Conservation (phyloP, 2,113 vertebrate species). For the Otocyon megalotis region DNA sequence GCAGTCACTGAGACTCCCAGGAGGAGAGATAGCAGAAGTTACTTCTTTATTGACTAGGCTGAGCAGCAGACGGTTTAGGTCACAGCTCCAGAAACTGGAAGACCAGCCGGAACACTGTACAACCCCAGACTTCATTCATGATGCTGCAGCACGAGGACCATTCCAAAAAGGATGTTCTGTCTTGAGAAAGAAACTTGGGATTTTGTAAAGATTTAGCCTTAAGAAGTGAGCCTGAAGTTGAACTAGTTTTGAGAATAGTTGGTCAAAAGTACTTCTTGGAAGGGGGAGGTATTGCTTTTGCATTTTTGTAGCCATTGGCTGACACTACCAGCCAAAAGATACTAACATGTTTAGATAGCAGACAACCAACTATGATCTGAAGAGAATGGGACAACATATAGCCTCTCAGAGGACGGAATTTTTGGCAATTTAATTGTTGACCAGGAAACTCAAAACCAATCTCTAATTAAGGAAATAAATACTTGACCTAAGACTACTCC, state of each 20-base stretch:
- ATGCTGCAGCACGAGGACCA: not conserved
- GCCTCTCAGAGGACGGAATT: not conserved
- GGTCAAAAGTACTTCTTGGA: not conserved
- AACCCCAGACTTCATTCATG: not conserved
- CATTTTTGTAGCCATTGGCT: not conserved
- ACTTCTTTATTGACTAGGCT: not conserved
- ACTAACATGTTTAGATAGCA: not conserved
- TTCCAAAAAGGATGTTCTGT: not conserved
- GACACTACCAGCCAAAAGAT: not conserved
- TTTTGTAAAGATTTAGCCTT: not conserved
- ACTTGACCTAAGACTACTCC: not conserved
- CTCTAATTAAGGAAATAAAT: not conserved
- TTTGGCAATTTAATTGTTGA: not conserved
- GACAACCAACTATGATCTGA: no score
- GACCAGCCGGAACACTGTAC: not conserved
- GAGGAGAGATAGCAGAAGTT: not conserved
- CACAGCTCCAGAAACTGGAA: not conserved
- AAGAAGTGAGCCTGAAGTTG: not conserved
- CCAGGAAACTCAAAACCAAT: not conserved
- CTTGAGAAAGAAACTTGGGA: not conserved
- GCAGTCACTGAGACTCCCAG: not conserved
- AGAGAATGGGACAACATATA: not conserved
- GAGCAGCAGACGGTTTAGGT: not conserved
- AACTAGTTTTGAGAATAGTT: not conserved
- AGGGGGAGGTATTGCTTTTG: not conserved